Evolutionary conservation across 2,888 invertebrate species (phyloP), one percentile per base, ranked within the genome.

Genomic region (Anoplius nigerrimus): DNA sequence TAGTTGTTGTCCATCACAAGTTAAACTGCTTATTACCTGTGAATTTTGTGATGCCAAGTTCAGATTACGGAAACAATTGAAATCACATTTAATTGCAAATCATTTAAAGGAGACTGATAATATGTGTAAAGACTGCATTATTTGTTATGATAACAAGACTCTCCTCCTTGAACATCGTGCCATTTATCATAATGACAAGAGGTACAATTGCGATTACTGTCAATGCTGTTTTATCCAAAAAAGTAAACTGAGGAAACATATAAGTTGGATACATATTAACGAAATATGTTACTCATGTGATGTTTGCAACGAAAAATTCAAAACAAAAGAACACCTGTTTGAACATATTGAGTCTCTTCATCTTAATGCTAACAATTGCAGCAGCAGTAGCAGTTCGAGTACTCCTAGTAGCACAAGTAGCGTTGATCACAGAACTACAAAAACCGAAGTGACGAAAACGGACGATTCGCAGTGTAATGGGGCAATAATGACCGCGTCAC

Each of bases 121-220:
- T 6, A 57, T 54, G 57, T 74, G 76, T 16, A 51, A 42, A 6
- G 69, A 74, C 27, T 74, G 76, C 27, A n/a, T 69, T 5, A 62
- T 53, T 6, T 60, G 48, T 34, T 76, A 54, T 51, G 66, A 69
- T 8, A 65, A 22, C 18, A 57, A 68, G 11, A 16, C 66, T 0
- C 15, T 65, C 11, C 54, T 75, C 0, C 13, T 52, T 2, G 61
- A 75, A 20, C 76, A 76, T 22, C 73, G 71, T 11, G 45, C 8
- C 18, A 0, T 34, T 6, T 45, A 42, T 13, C 75, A 71, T 18
- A 52, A 53, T 15, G 56, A 71, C 20, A 56, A 57, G 21, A 46
- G 43, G 21, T 75, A 75, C 59, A 59, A 57, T 0, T 76, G 75
- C 24, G 69, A 75, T 27, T 42, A 75, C 34, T 76, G 76, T 11